Evolutionary conservation across 2,113 vertebrate species (phyloP), one percentile per base, ranked within the genome.

Genomic region (Dissostichus mawsoni): DNA sequence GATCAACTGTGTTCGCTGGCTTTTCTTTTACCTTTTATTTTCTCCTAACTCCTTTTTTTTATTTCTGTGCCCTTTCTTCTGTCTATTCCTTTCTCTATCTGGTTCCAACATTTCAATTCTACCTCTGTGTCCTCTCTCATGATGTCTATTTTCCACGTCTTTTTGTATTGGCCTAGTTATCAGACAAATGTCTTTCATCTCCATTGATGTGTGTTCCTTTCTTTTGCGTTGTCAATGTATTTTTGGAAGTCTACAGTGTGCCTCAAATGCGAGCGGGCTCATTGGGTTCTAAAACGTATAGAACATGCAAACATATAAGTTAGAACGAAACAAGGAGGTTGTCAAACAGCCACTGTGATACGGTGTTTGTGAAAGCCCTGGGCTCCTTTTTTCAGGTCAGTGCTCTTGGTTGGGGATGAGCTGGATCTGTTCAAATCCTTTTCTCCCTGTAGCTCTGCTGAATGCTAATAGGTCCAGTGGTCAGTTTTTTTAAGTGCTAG

Each of bases 381-480:
- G 78, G 84, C 79, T 74, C 62, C 81, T 85, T 81, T 83, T 87
- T 91, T 86, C 87, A 89, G 90, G 88, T 91, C 90, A 89, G 64
- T 68, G 85, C 78, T 76, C 85, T 85, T 80, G 78, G 74, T 85
- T 78, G 81, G 76, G 77, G 80, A 78, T 80, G 81, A 85, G 80
- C 62, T 76, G 70, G 76, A 85, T 90, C 82, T 78, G 73, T 85
- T 91, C 66, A 86, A 89, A 83, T 63, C 68, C 4, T 63, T 69
- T 82, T 65, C 72, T 81, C 76, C 75, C 74, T 33, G 50, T 57
- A 81, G 78, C 62, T 72, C 65, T 64, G 73, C 50, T 90, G 86
- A 86, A 91, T 92, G 69, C 41, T 82, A 89, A 91, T 81, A 74
- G 82, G 73, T 74, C 14, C 70, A 52, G 16, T 50, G 52, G 69